Base-by-base conservation (phyloP, 2,797 vertebrate species). In the Darevskia mixta region DNA sequence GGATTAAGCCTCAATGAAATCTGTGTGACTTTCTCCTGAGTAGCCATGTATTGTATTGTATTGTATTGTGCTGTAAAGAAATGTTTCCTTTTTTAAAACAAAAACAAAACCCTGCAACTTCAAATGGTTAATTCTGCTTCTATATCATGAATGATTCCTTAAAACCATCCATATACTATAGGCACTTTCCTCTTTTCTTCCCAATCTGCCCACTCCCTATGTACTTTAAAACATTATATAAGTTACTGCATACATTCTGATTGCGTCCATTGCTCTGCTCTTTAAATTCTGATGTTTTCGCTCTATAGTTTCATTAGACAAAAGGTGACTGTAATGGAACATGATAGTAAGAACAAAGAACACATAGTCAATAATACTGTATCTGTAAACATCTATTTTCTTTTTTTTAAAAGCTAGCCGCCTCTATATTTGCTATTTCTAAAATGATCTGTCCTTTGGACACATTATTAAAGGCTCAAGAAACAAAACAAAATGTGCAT, bases 401-500 rank as follows among this genome's bases (percentile, higher is more conserved):
- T 85, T 88, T 91, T 87, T 85, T 10, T 55, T 3, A 38, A 87
- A 58, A 43, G 75, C 69, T 85, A 83, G 75, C 90, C 79, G 20
- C 87, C 92, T 35, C 25, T 85, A 89, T 89, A 84, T 79, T 92
- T 90, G 93, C 89, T 86, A 78, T 90, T 92, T 92, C 91, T 92
- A 90, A 95, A 93, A 94, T 90, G 94, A 92, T 76, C 90, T 87
- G 90, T 13, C 90, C 89, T 91, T 90, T 93, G 85, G 86, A 92
- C 89, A 85, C 58, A 87, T 93, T 91, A 86, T 61, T 83, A 92
- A 93, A 90, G 58, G 67, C 43, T 88, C 89, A 87, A 90, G 94
- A 91, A 92, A 92, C 85, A 91, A 93, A 93, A 93, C 64, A 90
- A 86, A 92, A 94, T 87, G 87, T 92, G 89, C 83, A 90, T 87